Evolutionary conservation across 64 coral and sea anemone genomes (phyloP).

Genomic region (Stichodactyla helianthus): DNA sequence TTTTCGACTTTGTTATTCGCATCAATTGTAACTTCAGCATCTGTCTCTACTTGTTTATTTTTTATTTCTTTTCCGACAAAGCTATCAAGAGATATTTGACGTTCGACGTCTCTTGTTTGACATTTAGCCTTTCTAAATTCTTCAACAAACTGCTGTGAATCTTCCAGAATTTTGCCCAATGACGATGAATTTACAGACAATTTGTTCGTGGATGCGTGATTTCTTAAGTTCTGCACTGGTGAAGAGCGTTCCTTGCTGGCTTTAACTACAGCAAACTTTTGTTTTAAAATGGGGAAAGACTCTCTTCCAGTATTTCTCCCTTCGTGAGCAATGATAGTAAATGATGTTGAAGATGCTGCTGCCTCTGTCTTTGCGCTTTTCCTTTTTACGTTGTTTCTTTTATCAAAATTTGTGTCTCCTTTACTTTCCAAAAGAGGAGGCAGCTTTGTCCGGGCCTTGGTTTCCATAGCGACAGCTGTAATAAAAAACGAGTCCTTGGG

Average conservation of each 20-base stretch:
- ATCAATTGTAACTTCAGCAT: not conserved
- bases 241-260: not conserved
- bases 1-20: not conserved
- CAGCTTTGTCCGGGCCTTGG: slow-evolving; percentile 38
- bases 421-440: slow-evolving; percentile 4
- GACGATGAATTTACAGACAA: not conserved
- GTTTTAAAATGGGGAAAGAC: not conserved
- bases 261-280: not conserved
- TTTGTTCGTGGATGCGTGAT: not conserved
- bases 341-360: not conserved
- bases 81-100: not conserved
- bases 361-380: not conserved
- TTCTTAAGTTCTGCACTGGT: not conserved
- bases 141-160: not conserved
- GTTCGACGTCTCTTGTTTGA: not conserved
- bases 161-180: not conserved
- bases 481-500: slow-evolving; percentile 20
- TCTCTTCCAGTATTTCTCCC: not conserved
- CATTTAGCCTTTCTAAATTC: not conserved
- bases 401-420: not conserved
- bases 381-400: not conserved
- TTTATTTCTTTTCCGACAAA: not conserved
- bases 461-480: slow-evolving; percentile 36
- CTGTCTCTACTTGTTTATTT: slow-evolving; percentile 11
- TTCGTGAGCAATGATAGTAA: not conserved